phyloP scores from a whole-genome alignment of 1,140 invertebrate genomes.

The Lordiphosa stackelbergi region DNA sequence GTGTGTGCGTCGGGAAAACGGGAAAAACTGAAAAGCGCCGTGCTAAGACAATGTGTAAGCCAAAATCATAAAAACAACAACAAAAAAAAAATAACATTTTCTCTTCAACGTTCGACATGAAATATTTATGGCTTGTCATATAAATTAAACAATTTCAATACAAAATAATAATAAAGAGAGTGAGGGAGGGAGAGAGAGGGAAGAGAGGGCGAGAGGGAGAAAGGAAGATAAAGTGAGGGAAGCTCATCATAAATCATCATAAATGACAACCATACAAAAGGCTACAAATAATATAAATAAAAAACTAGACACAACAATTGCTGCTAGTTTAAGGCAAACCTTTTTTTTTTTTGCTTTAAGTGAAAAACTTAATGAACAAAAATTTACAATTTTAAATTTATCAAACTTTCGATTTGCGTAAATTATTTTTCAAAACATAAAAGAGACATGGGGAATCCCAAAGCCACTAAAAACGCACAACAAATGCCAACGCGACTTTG shows the following conservation, averaged over 20 bases:
- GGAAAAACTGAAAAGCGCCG: constrained; percentile 20
- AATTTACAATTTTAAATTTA: too few species aligned
- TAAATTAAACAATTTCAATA: constrained; percentile 62
- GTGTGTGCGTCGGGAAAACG: constrained; percentile 3
- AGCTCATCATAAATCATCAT: neutral
- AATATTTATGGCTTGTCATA: constrained; percentile 63
- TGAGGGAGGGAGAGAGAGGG: neutral
- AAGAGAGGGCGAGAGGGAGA: neutral
- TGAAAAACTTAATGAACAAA: too few species aligned
- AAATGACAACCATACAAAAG: neutral
- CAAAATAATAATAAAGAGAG: constrained; percentile 1
- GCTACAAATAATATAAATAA: too few species aligned
- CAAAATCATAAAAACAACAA: neutral
- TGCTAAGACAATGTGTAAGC: neutral
- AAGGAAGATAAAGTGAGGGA: neutral
- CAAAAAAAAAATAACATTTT: neutral
- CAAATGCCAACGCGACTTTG: too few species aligned
- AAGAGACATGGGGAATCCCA: too few species aligned
- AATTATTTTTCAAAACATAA: too few species aligned
- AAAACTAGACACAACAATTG: too few species aligned
- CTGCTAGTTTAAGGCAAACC: too few species aligned
- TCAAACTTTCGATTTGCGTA: too few species aligned
- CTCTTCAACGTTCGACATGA: too few species aligned
- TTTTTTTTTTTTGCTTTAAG: too few species aligned
- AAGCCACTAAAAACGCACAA: too few species aligned